These are phyloP conservation scores for Phymorhynchus buccinoides DNA, from an alignment of 1,140 invertebrate species.

Conservation along the genomic window DNA sequence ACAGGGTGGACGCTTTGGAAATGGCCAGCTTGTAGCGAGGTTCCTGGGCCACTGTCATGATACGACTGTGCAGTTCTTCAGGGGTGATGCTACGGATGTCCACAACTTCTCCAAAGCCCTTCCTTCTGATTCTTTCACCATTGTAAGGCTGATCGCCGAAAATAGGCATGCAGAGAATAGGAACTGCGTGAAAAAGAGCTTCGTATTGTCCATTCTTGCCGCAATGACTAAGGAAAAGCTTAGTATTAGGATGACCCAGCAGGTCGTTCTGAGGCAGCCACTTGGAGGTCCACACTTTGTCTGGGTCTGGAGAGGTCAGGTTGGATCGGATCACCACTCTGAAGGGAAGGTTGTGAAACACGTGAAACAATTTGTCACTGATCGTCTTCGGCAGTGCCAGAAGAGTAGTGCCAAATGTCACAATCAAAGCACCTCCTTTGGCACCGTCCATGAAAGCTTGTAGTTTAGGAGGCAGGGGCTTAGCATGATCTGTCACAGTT, in stretches of 20 bases:
- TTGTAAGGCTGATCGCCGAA: constrained; percentile 80
- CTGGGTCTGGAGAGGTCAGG: constrained; percentile 32
- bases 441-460: constrained; percentile 39
- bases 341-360: constrained; percentile 33
- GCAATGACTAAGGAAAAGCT: constrained; percentile 83
- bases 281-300: constrained; percentile 27
- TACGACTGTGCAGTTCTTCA: constrained; percentile 54
- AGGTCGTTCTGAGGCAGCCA: constrained; percentile 50
- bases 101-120: constrained; percentile 66
- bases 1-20: constrained; percentile 48
- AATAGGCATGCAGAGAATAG: constrained; percentile 83
- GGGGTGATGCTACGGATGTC: constrained; percentile 59
- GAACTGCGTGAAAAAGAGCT: constrained; percentile 80
- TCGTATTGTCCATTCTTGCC: constrained; percentile 82
- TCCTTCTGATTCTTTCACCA: constrained; percentile 62
- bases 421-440: constrained; percentile 47
- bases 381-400: constrained; percentile 19
- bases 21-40: constrained; percentile 44
- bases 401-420: constrained; percentile 47
- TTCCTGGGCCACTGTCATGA: constrained; percentile 49
- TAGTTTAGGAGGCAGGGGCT: constrained; percentile 35
- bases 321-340: constrained; percentile 33
- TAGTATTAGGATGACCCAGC: constrained; percentile 49
- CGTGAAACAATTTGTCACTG: constrained; percentile 38
- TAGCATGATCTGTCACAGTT: constrained; percentile 35